These are phyloP conservation scores for Oriolus oriolus DNA, from an alignment of 2,113 vertebrate genomes.

Conservation along the genomic window DNA sequence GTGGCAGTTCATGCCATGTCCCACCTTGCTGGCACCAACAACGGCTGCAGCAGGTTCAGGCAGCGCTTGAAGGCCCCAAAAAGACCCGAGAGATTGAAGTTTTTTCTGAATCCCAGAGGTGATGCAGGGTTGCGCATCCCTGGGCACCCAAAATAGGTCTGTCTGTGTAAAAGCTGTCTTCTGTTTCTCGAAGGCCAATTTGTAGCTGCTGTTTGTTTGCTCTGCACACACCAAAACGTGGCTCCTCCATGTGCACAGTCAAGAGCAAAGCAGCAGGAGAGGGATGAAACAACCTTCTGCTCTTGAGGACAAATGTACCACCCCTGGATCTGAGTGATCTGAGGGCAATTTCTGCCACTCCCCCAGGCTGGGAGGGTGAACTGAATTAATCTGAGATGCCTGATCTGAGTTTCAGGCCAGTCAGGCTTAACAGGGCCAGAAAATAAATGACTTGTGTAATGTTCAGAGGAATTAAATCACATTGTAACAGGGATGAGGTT, in stretches of 20 bases:
- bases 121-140: neutral
- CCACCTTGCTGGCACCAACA: neutral
- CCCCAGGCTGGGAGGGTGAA: neutral
- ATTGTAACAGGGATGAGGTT: neutral
- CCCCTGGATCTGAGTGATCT: neutral
- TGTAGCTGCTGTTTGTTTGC: neutral
- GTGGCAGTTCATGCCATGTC: accelerated
- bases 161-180: neutral
- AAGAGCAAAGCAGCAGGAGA: neutral
- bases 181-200: neutral
- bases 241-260: neutral
- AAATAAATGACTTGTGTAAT: neutral
- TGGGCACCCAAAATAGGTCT: neutral
- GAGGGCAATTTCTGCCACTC: neutral
- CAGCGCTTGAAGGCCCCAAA: neutral
- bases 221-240: accelerated
- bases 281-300: neutral
- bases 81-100: accelerated
- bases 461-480: neutral
- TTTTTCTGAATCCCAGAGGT: neutral
- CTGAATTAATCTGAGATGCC: neutral
- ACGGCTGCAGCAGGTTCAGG: neutral
- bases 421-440: neutral
- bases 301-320: neutral
- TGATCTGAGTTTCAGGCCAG: neutral